A percentile compares a stretch with the other conserved stretches of the same genome.
Conservation (phyloP, 1,140 invertebrate species). For the Nautilus pompilius region DNA sequence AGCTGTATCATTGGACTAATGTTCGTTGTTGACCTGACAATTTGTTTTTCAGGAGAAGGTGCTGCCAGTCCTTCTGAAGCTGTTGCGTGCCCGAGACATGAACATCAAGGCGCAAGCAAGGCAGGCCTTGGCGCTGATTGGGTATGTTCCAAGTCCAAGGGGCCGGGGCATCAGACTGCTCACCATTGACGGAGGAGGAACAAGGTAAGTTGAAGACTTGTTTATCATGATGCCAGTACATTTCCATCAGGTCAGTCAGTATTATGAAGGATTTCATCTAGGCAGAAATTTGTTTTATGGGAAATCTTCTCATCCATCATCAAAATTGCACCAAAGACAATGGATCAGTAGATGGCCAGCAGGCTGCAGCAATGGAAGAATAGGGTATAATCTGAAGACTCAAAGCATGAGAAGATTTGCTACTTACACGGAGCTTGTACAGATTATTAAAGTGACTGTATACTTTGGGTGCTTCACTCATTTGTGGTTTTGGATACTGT, state of each 20-base stretch:
- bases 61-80: conserved; percentile 62
- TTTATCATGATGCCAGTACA: background rate
- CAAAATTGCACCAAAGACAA: background rate
- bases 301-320: background rate
- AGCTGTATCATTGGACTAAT: background rate
- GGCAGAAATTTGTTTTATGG: background rate
- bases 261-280: too few species aligned
- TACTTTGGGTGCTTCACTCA: too few species aligned
- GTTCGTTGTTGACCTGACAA: background rate
- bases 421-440: too few species aligned
- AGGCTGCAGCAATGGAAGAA: background rate
- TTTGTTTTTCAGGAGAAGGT: conserved; percentile 62
- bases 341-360: background rate
- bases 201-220: conserved; percentile 56
- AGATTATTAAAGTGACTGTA: too few species aligned
- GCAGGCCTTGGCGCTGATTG: conserved; percentile 67
- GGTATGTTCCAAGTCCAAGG: conserved; percentile 68
- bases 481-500: too few species aligned
- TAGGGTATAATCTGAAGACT: background rate
- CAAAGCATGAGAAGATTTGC: too few species aligned
- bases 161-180: conserved; percentile 77
- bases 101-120: conserved; percentile 19
- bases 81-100: conserved; percentile 41
- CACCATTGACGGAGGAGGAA: conserved; percentile 87
- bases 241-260: too few species aligned